Conservation (phyloP, 2,113 vertebrate genomes). For the Scopus umbretta region DNA sequence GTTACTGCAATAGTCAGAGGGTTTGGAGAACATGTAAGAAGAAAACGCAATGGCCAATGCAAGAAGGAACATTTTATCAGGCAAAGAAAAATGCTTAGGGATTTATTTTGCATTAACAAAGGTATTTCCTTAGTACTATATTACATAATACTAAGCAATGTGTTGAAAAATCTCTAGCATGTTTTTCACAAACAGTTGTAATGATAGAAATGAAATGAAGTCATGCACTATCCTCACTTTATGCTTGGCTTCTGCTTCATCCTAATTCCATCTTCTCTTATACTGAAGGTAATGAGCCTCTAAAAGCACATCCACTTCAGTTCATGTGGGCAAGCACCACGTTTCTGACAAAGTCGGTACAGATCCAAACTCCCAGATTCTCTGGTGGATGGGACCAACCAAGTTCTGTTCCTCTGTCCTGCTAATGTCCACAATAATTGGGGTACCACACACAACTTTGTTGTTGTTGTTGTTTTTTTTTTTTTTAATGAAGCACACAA, state of each 20-base stretch:
- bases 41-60: not conserved
- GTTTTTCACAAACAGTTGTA: not conserved
- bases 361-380: not conserved
- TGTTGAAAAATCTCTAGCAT: not conserved
- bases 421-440: not conserved
- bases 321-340: not conserved
- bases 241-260: not conserved
- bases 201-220: not conserved
- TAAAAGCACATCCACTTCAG: not conserved
- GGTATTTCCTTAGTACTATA: not conserved
- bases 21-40: not conserved
- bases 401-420: not conserved
- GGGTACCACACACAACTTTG: not conserved
- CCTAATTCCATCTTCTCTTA: not conserved
- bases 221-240: not conserved
- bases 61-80: not conserved
- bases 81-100: not conserved
- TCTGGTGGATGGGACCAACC: not conserved
- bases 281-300: not conserved
- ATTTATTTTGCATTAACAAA: not conserved
- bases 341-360: not conserved
- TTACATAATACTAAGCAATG: not conserved
- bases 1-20: not conserved
- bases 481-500: not conserved
- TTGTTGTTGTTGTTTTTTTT: not conserved